Base-by-base conservation (phyloP, 2,797 vertebrate genomes). In the Tenualosa thibaudeaui region DNA sequence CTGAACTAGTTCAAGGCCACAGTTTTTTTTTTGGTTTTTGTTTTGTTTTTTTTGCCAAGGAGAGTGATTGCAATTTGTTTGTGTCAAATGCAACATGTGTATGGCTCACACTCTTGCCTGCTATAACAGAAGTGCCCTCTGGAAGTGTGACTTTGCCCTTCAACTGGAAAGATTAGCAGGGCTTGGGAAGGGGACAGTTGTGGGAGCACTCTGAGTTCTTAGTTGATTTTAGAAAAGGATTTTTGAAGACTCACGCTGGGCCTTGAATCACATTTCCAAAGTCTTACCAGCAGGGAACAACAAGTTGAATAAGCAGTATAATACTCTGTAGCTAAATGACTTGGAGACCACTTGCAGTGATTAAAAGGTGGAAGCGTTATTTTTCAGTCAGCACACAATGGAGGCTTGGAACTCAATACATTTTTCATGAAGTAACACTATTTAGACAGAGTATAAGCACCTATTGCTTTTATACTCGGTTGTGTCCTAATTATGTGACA, bases 211-310 rank as follows among this genome's bases (percentile, higher is more conserved):
- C 88, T 86, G 86, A 89, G 86, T 82, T 78, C 83, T 75, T 85
- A 81, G 84, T 83, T 84, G 49, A 84, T 89, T 89, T 87, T 62
- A 89, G 83, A 86, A 82, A 51, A 54, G 46, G 81, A 87, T 90
- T 85, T 85, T 84, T 53, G 82, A 43, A 22, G 50, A 56, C 40
- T 68, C 87, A 85, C 26, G 54, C 85, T 85, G 87, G 19, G 87
- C 49, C 85, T 82, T 88, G 85, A 90, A 88, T 85, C 86, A 87
- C 83, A 88, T 85, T 88, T 90, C 86, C 81, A 81, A 82, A 81
- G 56, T 84, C 84, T 7, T 62, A 15, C 22, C 85, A 54, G 83
- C 56, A 86, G 78, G 75, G 56, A 81, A 86, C 81, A 83, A 58
- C 0, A 2, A 40, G 82, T 50, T 90, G 82, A 89, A 85, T 83